Percentiles rank a stretch among this genome's conserved stretches.
These are phyloP conservation scores for Hippasteria phrygiana DNA, from an alignment of 53 echinoderm and acorn worm genomes.

Conservation along the genomic window DNA sequence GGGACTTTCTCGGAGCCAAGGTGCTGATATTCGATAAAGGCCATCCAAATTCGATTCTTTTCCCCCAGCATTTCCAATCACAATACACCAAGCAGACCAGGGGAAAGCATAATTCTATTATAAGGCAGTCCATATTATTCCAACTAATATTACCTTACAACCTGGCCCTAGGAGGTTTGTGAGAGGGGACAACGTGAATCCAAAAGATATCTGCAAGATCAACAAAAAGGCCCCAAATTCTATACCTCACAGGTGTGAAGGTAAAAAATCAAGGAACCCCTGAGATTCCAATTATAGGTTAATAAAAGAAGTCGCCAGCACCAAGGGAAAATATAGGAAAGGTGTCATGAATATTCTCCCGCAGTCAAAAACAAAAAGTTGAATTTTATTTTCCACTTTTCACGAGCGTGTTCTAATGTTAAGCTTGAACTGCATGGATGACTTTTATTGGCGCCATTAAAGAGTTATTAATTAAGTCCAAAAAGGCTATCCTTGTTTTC, in stretches of 20 bases:
- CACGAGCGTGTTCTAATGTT: no score
- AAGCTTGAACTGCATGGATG: no score
- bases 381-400: no score
- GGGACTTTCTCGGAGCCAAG: neutral
- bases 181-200: neutral
- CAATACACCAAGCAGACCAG: neutral
- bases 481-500: no score
- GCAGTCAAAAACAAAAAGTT: no score
- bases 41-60: constrained; percentile 1
- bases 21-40: neutral
- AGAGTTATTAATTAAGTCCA: no score
- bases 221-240: neutral
- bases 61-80: neutral
- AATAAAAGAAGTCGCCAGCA: neutral
- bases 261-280: neutral
- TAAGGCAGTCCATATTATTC: neutral
- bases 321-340: neutral
- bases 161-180: neutral
- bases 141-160: neutral
- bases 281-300: neutral
- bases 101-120: neutral
- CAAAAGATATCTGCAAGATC: neutral
- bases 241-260: neutral
- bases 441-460: no score
- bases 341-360: neutral